Conservation (phyloP, 1,140 invertebrate species). For the Reticulitermes speratus region DNA sequence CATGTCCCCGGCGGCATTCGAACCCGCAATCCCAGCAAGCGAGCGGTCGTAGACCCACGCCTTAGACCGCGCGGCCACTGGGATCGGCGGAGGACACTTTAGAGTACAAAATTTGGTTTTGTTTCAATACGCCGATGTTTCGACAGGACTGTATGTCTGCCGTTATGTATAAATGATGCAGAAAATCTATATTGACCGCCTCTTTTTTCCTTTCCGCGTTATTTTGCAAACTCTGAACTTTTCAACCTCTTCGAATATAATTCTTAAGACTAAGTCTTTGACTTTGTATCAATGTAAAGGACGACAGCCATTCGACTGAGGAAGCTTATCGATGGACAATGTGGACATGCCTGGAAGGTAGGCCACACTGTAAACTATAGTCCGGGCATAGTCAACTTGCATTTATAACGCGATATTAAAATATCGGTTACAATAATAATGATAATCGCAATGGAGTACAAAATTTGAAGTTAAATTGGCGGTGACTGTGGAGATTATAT, state of each 20-base stretch:
- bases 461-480: too few relatives aligned
- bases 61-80: too few relatives aligned
- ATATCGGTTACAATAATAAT: too few relatives aligned
- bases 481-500: too few relatives aligned
- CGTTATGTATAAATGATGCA: neutral
- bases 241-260: slow-evolving; percentile 8
- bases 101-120: too few relatives aligned
- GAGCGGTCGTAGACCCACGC: too few relatives aligned
- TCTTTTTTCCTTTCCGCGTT: neutral
- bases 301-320: neutral
- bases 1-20: too few relatives aligned
- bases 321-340: neutral
- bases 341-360: neutral
- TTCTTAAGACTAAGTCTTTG: slow-evolving; percentile 15
- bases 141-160: neutral
- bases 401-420: too few relatives aligned
- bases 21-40: too few relatives aligned
- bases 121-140: too few relatives aligned
- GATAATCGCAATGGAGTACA: too few relatives aligned
- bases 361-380: neutral
- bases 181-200: neutral
- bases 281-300: neutral
- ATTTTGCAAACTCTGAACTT: slow-evolving; percentile 12
- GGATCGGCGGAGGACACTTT: too few relatives aligned
- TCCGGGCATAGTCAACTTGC: neutral